A percentile compares a stretch with the other conserved stretches of the same genome.
phyloP scores from a whole-genome alignment of 2,888 invertebrate genomes.

The Timandra comae region DNA sequence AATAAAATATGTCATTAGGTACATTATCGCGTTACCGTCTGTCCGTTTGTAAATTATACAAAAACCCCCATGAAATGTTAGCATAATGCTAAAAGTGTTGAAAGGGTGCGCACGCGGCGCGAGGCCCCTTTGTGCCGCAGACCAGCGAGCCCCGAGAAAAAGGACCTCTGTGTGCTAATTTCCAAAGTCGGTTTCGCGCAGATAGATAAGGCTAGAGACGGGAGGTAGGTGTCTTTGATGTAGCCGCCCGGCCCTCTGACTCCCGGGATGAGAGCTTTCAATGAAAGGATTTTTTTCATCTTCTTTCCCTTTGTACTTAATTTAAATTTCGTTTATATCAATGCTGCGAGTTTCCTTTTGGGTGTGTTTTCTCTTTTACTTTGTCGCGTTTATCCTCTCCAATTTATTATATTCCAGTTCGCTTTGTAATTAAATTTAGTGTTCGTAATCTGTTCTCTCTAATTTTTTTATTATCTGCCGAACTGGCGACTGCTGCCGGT shows the following conservation, averaged over 20 bases:
- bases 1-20: constrained; percentile 65
- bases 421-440: constrained; percentile 75
- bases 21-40: constrained; percentile 51
- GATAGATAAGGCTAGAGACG: constrained; percentile 72
- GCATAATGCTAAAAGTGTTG: constrained; percentile 58
- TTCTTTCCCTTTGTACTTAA: constrained; percentile 77
- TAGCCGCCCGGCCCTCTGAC: constrained; percentile 72
- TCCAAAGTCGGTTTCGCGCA: constrained; percentile 71
- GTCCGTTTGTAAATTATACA: constrained; percentile 49
- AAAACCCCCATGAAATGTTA: constrained; percentile 60
- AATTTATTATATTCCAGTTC: constrained; percentile 74
- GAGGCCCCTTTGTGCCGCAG: constrained; percentile 30
- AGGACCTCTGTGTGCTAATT: constrained; percentile 68
- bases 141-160: constrained; percentile 33
- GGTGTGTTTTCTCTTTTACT: constrained; percentile 76
- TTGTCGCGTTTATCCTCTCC: constrained; percentile 76
- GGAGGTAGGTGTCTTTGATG: constrained; percentile 74
- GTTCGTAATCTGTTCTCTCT: constrained; percentile 69
- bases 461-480: constrained; percentile 49
- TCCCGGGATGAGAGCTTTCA: constrained; percentile 73
- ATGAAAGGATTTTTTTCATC: constrained; percentile 77
- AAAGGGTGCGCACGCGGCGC: constrained; percentile 66
- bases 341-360: constrained; percentile 74
- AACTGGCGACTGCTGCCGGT: constrained; percentile 45
- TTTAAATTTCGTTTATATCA: constrained; percentile 78